These are phyloP conservation scores for Tetragnatha versicolor DNA, from an alignment of 1,140 invertebrate genomes.

Conservation along the genomic window DNA sequence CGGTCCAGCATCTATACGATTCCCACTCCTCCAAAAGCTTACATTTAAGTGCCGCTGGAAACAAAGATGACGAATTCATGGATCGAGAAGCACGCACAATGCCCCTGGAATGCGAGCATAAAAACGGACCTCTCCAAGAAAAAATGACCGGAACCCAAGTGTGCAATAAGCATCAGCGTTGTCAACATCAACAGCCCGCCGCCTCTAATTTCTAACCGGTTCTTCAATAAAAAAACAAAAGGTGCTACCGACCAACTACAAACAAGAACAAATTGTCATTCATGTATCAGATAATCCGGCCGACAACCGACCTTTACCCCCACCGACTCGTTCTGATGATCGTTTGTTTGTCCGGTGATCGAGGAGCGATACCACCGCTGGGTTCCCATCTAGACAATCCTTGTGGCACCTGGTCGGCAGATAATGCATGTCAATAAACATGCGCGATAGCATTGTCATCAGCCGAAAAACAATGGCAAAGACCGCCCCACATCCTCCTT, in stretches of 20 bases:
- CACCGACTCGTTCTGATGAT: constrained; percentile 45
- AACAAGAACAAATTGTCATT: constrained; percentile 53
- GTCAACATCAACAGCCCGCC: not conserved
- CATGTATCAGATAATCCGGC: constrained; percentile 48
- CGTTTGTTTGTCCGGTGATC: constrained; percentile 52
- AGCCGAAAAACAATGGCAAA: too few species aligned
- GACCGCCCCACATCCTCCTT: too few species aligned
- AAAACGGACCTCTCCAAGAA: too few species aligned
- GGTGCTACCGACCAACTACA: constrained; percentile 34
- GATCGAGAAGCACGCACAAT: too few species aligned
- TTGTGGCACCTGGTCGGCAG: constrained; percentile 48
- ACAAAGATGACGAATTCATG: too few species aligned
- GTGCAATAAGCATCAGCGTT: not conserved
- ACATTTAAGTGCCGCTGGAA: too few species aligned
- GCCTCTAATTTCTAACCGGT: not conserved
- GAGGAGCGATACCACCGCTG: constrained; percentile 32
- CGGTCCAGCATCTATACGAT: too few species aligned
- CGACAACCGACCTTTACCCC: constrained; percentile 48
- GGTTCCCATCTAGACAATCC: constrained; percentile 15
- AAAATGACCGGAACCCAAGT: not conserved
- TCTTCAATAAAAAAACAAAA: constrained; percentile 49
- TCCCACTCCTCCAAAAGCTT: too few species aligned
- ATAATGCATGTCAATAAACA: constrained; percentile 55
- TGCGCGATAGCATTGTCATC: constrained; percentile 32
- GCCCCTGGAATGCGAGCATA: too few species aligned